Conservation (phyloP, 92 coral and sea anemone species). For the Epizoanthus stellaris region DNA sequence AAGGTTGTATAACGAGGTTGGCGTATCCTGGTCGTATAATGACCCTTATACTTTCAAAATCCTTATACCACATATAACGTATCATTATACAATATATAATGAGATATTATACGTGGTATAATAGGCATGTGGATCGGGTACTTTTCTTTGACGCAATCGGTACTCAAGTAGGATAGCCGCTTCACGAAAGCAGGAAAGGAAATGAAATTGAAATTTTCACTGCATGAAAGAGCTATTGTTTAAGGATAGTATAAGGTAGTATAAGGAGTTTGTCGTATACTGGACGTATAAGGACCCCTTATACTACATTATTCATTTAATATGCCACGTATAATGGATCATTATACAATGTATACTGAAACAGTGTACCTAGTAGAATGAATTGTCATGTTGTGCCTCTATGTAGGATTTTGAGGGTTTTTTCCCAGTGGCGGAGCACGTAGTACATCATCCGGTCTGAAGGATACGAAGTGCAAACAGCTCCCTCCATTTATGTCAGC, state of each 20-base stretch:
- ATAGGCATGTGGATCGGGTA: too few relatives aligned
- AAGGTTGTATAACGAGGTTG: not conserved
- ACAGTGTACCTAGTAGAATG: not conserved
- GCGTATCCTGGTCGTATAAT: not conserved
- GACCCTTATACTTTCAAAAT: constrained; percentile 4
- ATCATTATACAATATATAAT: constrained; percentile 11
- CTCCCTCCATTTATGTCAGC: not conserved
- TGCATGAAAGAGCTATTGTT: too few relatives aligned
- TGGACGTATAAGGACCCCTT: too few relatives aligned
- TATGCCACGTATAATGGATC: constrained; percentile 16
- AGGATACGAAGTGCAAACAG: not conserved
- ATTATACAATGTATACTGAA: constrained; percentile 14
- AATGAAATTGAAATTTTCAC: too few relatives aligned
- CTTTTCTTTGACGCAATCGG: too few relatives aligned
- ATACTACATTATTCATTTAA: too few relatives aligned
- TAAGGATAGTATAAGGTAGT: too few relatives aligned
- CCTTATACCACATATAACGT: constrained; percentile 11
- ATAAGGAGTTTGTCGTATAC: too few relatives aligned
- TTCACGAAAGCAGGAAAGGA: too few relatives aligned
- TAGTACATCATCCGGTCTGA: not conserved
- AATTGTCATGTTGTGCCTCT: not conserved
- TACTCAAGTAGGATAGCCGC: too few relatives aligned
- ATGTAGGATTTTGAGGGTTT: not conserved
- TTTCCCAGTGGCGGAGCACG: not conserved
- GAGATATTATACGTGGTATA: too few relatives aligned